These are phyloP conservation scores for Mormyrus iriodes DNA, from an alignment of 2,113 vertebrate species.

Conservation along the genomic window DNA sequence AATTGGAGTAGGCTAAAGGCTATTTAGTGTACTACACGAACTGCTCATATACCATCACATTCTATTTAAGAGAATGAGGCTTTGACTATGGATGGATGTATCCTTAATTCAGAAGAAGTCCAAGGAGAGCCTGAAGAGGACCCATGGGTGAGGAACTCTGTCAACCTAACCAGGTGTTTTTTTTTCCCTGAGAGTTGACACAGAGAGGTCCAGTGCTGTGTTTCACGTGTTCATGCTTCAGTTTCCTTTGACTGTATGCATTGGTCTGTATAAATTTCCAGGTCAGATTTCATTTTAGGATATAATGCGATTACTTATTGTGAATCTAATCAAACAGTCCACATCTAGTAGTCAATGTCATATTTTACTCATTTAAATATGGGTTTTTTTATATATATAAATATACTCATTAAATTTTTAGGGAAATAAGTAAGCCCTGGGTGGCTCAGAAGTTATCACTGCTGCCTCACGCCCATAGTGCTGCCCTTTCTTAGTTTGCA, in stretches of 20 bases:
- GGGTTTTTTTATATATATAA: background rate
- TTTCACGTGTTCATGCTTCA: background rate
- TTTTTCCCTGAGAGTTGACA: background rate
- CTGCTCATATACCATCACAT: background rate
- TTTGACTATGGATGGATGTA: background rate
- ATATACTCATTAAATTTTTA: too few species aligned
- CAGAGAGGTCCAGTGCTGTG: background rate
- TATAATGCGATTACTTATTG: background rate
- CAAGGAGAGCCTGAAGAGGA: background rate
- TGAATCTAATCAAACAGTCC: background rate
- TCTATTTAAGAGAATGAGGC: background rate
- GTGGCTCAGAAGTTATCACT: too few species aligned
- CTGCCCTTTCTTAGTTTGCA: too few species aligned
- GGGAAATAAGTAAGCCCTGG: too few species aligned
- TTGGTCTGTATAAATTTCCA: background rate
- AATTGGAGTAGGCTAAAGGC: background rate
- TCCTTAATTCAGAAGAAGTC: background rate
- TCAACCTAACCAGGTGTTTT: background rate
- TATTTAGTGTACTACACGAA: background rate
- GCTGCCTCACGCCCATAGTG: too few species aligned
- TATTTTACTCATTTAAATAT: background rate
- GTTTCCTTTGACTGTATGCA: background rate
- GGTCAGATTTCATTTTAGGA: background rate
- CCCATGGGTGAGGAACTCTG: background rate
- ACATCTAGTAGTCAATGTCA: background rate